A percentile compares a stretch with the other conserved stretches of the same genome.
These are phyloP conservation scores for Drosophila sturtevanti DNA, from an alignment of 1,140 invertebrate species.

Conservation along the genomic window DNA sequence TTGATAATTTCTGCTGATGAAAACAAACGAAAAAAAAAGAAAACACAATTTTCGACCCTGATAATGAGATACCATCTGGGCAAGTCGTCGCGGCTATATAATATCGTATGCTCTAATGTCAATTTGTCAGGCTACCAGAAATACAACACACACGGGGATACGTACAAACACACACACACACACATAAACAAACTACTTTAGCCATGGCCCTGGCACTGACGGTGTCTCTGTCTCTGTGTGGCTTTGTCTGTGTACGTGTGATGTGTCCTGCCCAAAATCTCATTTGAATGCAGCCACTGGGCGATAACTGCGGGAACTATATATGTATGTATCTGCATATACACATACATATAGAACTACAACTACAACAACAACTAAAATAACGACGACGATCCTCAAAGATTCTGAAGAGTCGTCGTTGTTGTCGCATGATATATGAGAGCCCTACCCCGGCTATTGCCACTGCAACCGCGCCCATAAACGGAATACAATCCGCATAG, in stretches of 20 bases:
- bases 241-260: constrained; percentile 17
- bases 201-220: constrained; percentile 18
- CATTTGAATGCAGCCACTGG: constrained; percentile 7
- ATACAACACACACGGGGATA: constrained; percentile 27
- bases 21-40: not conserved
- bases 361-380: constrained; percentile 20
- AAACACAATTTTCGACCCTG: constrained; percentile 1
- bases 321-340: too few relatives aligned
- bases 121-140: constrained; percentile 77
- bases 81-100: not conserved
- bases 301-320: too few relatives aligned
- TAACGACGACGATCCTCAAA: constrained; percentile 27
- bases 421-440: constrained; percentile 76
- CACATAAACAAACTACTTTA: constrained; percentile 11
- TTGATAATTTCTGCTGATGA: constrained; percentile 24
- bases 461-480: constrained; percentile 53
- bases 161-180: constrained; percentile 32
- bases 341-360: too few relatives aligned
- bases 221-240: not conserved
- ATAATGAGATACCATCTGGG: constrained; percentile 22
- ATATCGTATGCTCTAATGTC: constrained; percentile 68
- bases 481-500: constrained; percentile 26
- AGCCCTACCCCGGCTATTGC: constrained; percentile 60
- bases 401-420: constrained; percentile 59
- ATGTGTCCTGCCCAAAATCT: constrained; percentile 24